Conservation (phyloP, 2,797 vertebrate species). For the Benthosema pterotum region DNA sequence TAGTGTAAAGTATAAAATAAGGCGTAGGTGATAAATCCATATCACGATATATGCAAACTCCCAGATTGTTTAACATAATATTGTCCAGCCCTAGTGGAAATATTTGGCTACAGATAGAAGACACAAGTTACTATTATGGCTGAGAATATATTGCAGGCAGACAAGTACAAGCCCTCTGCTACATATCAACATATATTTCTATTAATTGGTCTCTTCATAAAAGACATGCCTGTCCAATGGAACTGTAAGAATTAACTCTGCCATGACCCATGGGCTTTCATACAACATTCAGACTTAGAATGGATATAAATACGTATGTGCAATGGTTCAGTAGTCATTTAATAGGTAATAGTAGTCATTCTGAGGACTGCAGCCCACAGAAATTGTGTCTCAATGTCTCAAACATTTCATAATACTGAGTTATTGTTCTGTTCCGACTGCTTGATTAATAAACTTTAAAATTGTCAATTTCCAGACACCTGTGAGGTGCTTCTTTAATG, state of each 20-base stretch:
- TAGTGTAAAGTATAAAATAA: neutral
- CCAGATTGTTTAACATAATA: neutral
- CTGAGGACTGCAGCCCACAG: neutral
- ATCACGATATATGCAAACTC: neutral
- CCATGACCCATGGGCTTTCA: conserved; percentile 27
- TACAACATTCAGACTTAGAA: conserved; percentile 49
- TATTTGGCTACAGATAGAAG: conserved; percentile 17
- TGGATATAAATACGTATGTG: conserved; percentile 48
- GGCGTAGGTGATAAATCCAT: neutral
- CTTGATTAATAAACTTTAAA: neutral
- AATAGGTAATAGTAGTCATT: conserved; percentile 43
- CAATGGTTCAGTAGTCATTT: conserved; percentile 67
- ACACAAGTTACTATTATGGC: neutral
- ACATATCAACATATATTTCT: conserved; percentile 33
- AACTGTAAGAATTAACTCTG: conserved; percentile 26
- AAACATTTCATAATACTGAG: neutral
- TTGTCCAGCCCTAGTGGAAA: neutral
- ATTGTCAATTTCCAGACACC: neutral
- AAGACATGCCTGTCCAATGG: conserved; percentile 24
- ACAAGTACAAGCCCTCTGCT: conserved; percentile 8
- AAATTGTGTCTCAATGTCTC: neutral
- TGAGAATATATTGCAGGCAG: conserved; percentile 3
- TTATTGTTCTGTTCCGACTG: neutral
- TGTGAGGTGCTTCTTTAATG: neutral
- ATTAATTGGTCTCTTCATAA: conserved; percentile 16